phyloP scores from a whole-genome alignment of 2,797 vertebrate species.

The Chaetodon trifasciatus region DNA sequence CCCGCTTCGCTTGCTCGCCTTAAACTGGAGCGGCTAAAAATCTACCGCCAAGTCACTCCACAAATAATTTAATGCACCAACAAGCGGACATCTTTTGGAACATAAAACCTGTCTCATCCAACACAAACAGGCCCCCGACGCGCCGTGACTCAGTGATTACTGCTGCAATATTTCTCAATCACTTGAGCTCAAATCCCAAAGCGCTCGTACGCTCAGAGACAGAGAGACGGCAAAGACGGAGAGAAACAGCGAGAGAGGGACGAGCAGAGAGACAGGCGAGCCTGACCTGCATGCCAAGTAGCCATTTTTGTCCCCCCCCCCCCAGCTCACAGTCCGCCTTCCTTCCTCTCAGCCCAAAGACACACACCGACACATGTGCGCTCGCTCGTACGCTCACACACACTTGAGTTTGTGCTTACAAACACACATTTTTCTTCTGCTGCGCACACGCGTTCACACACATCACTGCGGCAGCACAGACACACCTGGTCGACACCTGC shows the following conservation, averaged over 20 bases:
- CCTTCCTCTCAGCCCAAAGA: constrained; percentile 43
- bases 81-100: constrained; percentile 60
- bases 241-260: constrained; percentile 42
- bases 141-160: constrained; percentile 71
- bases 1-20: constrained; percentile 29
- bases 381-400: neutral
- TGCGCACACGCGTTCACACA: constrained; percentile 9
- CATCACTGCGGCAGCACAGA: constrained; percentile 54
- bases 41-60: constrained; percentile 30
- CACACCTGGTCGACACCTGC: constrained; percentile 78
- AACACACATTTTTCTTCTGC: neutral
- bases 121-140: constrained; percentile 61
- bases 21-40: constrained; percentile 23
- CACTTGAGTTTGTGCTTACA: neutral
- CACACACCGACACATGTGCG: constrained; percentile 39
- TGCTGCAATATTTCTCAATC: constrained; percentile 69
- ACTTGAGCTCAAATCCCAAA: constrained; percentile 64
- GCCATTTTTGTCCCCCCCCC: constrained; percentile 78
- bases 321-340: constrained; percentile 36
- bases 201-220: constrained; percentile 44
- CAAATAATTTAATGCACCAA: constrained; percentile 62
- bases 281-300: constrained; percentile 84
- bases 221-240: constrained; percentile 26
- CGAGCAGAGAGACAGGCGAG: constrained; percentile 58
- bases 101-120: constrained; percentile 61